Evolutionary conservation across 2,113 vertebrate genomes (phyloP).

Genomic region (Colistium nudipinnis): DNA sequence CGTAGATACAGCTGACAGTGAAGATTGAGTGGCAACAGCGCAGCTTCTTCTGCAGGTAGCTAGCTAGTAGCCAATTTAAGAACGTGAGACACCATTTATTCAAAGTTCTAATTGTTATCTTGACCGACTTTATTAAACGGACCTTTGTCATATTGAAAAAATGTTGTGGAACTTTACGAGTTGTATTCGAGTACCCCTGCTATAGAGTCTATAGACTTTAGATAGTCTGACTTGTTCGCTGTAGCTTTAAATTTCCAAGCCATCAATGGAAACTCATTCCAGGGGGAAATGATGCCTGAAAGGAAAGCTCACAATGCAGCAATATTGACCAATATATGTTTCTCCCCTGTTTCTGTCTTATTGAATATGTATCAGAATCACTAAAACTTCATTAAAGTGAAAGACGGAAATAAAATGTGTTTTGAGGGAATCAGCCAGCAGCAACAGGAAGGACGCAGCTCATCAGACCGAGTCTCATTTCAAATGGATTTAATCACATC

Average conservation of each 20-base stretch:
- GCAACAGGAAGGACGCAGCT: constrained; percentile 49
- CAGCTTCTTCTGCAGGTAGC: no score
- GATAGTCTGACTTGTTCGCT: constrained; percentile 2
- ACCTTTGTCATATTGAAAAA: no score
- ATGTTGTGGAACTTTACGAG: no score
- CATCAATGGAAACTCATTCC: constrained; percentile 13
- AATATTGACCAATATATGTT: constrained; percentile 21
- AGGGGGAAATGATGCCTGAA: not conserved
- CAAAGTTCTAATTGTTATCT: no score
- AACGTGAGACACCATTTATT: no score
- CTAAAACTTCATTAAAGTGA: constrained; percentile 41
- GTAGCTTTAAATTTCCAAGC: constrained; percentile 10
- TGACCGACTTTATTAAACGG: no score
- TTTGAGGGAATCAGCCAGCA: constrained; percentile 18
- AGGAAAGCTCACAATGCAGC: constrained; percentile 19
- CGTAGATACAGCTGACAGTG: no score
- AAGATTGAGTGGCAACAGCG: no score
- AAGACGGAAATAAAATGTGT: constrained; percentile 40
- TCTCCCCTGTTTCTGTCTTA: constrained; percentile 4
- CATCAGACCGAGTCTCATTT: constrained; percentile 48
- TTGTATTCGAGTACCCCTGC: no score
- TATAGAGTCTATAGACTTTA: no score
- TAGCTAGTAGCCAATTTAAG: no score
- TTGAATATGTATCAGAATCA: constrained; percentile 53
- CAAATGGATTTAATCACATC: constrained; percentile 51